Evolutionary conservation across 1,140 invertebrate species (phyloP), one percentile per base, ranked within the genome.

Genomic region (Drosophila sucinea): DNA sequence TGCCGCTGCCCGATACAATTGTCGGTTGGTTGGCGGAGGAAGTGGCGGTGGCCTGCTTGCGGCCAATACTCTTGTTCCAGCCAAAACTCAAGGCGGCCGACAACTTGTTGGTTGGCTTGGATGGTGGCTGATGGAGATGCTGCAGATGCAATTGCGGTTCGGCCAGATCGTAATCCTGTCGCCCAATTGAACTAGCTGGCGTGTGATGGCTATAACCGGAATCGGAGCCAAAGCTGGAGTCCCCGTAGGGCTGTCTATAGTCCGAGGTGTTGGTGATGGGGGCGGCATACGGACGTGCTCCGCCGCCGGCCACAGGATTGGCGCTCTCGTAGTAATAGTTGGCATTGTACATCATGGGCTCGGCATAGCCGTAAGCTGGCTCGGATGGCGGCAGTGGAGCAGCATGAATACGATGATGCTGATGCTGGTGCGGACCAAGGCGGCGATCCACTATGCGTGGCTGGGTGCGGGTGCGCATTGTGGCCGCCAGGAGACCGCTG

Each of bases 171-270:
- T 91, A 91, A 11, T 90, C 90, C 70, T 90, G 81, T 4, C 90
- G 77, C 0, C 90, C 90, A 47, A 91, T 91, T 0, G 90, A 91
- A 27, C 93, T 93, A 10, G 90, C 89, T 1, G 91, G 91, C 66
- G 95, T 95, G 69, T 95, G 94, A 79, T 95, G 95, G 75, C 95
- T 95, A 79, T 95, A 95, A 0, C 95, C 95, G 23, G 95, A 95
- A 83, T 95, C 95, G 25, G 94, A 95, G 4, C 94, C 94, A 47
- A 95, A 94, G 38, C 94, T 94, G 2, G 94, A 95, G 70, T 94
- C 93, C 7, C 83, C 90, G 27, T 92, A 90, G 7, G 91, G 84
- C 10, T 90, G 73, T 2, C 89, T 68, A n/a, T 89, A 91, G 11
- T 86, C 81, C 3, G 68, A 51, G 51, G 75, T 60, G 86, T 79